A percentile compares a stretch with the other conserved stretches of the same genome.
These are phyloP conservation scores for Bombus sylvicola DNA, from an alignment of 1,140 invertebrate genomes.

Conservation along the genomic window DNA sequence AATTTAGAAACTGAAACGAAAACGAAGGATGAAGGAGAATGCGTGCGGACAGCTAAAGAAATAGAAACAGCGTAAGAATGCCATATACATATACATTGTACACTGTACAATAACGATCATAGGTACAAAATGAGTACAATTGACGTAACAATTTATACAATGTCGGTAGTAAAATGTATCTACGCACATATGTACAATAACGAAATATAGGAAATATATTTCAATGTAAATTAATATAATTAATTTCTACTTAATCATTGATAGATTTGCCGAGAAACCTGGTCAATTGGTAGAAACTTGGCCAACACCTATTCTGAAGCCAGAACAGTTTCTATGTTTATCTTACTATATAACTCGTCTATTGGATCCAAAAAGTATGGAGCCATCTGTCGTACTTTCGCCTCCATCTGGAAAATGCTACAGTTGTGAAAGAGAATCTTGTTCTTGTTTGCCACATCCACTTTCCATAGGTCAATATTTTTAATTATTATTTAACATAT, in stretches of 20 bases:
- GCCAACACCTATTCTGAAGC: slow-evolving; percentile 38
- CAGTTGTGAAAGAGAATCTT: slow-evolving; percentile 30
- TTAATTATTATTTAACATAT: neutral
- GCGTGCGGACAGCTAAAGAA: neutral
- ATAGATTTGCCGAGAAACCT: slow-evolving; percentile 30
- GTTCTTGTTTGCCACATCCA: slow-evolving; percentile 32
- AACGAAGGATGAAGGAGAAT: neutral
- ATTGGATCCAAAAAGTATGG: slow-evolving; percentile 13
- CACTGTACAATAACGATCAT: too few species aligned
- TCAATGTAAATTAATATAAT: neutral
- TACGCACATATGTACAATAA: neutral
- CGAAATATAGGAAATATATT: neutral
- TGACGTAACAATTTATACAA: too few species aligned
- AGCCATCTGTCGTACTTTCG: neutral
- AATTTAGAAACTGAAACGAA: neutral
- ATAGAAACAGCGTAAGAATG: slow-evolving; percentile 1
- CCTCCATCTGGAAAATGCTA: slow-evolving; percentile 42
- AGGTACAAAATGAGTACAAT: too few species aligned
- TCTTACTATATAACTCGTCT: slow-evolving; percentile 52
- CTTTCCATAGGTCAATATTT: neutral
- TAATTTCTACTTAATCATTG: neutral
- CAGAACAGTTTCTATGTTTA: slow-evolving; percentile 52
- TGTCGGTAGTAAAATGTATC: too few species aligned
- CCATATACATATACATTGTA: neutral
- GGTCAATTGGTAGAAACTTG: neutral